Evolutionary conservation across 2,113 vertebrate species (phyloP), one percentile per base, ranked within the genome.

Genomic region (Tragelaphus strepsiceros): DNA sequence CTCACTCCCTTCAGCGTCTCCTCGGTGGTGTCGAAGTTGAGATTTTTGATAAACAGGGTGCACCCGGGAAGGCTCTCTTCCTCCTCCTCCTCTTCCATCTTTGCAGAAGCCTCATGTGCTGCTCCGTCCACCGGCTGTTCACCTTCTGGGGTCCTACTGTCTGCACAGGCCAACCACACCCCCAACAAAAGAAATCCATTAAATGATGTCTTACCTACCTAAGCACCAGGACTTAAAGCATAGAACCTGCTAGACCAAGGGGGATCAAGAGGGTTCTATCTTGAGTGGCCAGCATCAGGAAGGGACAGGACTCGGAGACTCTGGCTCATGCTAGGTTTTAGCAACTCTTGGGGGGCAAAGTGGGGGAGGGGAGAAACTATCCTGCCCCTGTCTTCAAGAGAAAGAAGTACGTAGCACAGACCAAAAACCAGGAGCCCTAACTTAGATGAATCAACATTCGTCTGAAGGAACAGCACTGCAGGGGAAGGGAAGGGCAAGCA

Each of bases 11-110:
- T 98, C 97, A 99, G 98, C 0, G 98, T 99, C 90, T 99, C 99
- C 97, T 99, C 99, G 0, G 99, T 99, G 1, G 99, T 99, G 98
- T 94, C 98, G 96, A 99, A 99, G 98, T 99, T 99, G 80, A 99
- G 98, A 97, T 99, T 99, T 98, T 99, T 99, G 88, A 99, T 98
- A 92, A 99, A 99, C 86, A 99, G 99, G 0, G 99, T 99, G 83
- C 99, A 99, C 1, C 99, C 99, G 6, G 99, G 99, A 91, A 98
- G 71, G 59, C 97, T 98, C 96, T 99, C 99, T 1, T 99, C 99
- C 0, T 99, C 99, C 0, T 99, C 97, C 0, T 99, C 98, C 0
- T 98, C 97, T 0, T 86, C 96, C 0, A 97, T 95, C 16, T 95
- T 71, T 2, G 59, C 46, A 7, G 58, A 22, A 16, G 96, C 54